Evolutionary conservation across 2,888 invertebrate species (phyloP).

Genomic region (Rhabditoides inermis): DNA sequence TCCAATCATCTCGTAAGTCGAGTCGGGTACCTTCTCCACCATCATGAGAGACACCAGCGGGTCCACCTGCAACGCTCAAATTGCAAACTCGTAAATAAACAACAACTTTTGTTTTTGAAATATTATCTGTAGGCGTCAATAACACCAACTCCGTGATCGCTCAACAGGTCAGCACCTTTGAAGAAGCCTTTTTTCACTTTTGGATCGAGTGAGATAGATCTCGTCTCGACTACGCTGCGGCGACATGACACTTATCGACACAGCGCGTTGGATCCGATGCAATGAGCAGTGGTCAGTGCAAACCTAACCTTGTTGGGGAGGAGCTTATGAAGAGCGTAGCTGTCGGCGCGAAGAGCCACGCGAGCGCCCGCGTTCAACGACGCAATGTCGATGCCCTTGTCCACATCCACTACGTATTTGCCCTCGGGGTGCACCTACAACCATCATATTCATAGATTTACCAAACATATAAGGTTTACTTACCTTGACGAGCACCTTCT

Average conservation of each 20-base stretch:
- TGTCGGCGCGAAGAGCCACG: conserved; percentile 93
- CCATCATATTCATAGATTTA: not conserved
- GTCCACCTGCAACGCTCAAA: conserved; percentile 75
- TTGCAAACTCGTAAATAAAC: no score
- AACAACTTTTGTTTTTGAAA: no score
- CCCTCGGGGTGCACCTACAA: conserved; percentile 89
- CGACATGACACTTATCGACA: no score
- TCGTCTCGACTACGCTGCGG: no score
- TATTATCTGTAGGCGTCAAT: no score
- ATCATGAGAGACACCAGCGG: conserved; percentile 98
- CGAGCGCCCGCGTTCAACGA: conserved; percentile 94
- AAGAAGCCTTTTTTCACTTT: no score
- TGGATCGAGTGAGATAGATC: no score
- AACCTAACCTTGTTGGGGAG: conserved; percentile 78
- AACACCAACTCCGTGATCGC: no score
- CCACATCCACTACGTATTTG: conserved; percentile 96
- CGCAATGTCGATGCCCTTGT: conserved; percentile 96
- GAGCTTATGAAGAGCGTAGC: conserved; percentile 95
- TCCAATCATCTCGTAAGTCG: conserved; percentile 99
- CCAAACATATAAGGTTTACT: conserved; percentile 8
- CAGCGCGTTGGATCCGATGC: no score
- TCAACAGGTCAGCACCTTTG: no score
- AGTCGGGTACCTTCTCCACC: conserved; percentile 99
- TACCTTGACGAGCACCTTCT: conserved; percentile 90
- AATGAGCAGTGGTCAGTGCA: no score